phyloP scores from a whole-genome alignment of 2,888 invertebrate species.

The Opisthograptis luteolata region DNA sequence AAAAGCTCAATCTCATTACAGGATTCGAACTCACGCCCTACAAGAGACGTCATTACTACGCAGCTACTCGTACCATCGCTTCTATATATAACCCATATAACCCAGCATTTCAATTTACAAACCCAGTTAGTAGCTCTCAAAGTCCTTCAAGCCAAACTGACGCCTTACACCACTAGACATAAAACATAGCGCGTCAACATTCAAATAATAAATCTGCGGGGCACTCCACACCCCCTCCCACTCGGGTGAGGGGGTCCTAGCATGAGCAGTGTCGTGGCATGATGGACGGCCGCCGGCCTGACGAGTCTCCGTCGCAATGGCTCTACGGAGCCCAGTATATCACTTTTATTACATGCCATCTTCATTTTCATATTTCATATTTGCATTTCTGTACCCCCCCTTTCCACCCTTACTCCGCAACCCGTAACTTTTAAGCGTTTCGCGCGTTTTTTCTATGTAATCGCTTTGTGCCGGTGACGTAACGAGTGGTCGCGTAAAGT shows the following conservation, averaged over 20 bases:
- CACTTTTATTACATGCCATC: conserved; percentile 91
- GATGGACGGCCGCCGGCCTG: conserved; percentile 90
- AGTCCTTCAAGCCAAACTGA: conserved; percentile 28
- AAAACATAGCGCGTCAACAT: conserved; percentile 71
- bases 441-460: conserved; percentile 79
- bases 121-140: conserved; percentile 12
- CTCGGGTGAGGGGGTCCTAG: conserved; percentile 38
- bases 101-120: background rate
- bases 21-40: too few relatives aligned
- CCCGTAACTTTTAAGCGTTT: conserved; percentile 70
- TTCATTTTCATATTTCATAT: conserved; percentile 87
- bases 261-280: conserved; percentile 85
- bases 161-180: conserved; percentile 45
- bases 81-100: background rate
- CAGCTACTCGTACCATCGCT: too few relatives aligned
- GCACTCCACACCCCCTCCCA: conserved; percentile 47
- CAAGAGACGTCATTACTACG: too few relatives aligned
- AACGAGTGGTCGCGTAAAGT: conserved; percentile 55
- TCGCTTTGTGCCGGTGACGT: conserved; percentile 71
- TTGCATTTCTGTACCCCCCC: conserved; percentile 76
- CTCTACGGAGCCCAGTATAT: conserved; percentile 91
- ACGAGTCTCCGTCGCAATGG: conserved; percentile 90
- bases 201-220: conserved; percentile 76
- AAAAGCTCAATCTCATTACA: too few relatives aligned
- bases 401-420: conserved; percentile 38